These are phyloP conservation scores for Antheraea assamensis DNA, from an alignment of 2,888 invertebrate species.

Conservation along the genomic window DNA sequence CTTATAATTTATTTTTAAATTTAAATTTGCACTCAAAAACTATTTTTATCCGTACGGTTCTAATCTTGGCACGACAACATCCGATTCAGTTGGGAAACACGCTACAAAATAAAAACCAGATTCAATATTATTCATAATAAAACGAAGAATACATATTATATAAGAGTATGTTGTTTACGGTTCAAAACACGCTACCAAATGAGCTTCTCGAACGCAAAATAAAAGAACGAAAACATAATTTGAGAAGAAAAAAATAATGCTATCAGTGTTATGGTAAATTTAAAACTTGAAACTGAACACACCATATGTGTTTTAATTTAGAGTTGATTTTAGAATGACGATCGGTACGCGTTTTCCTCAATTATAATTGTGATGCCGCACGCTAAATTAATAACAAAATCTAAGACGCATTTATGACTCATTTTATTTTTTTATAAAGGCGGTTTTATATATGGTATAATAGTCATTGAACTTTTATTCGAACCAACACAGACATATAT, in stretches of 20 bases:
- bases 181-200: background rate
- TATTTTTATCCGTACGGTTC: constrained; percentile 45
- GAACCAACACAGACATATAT: background rate
- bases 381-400: constrained; percentile 18
- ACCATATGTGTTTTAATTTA: background rate
- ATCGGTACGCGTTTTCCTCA: background rate
- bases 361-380: constrained; percentile 13
- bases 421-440: constrained; percentile 11
- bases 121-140: constrained; percentile 3
- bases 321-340: constrained; percentile 2
- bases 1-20: constrained; percentile 38
- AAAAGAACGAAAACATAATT: background rate
- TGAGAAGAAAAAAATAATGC: background rate
- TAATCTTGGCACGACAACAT: constrained; percentile 41
- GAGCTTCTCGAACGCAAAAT: background rate
- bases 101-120: constrained; percentile 12
- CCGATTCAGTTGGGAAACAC: constrained; percentile 27
- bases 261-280: background rate
- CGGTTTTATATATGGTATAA: background rate
- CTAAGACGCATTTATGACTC: constrained; percentile 4
- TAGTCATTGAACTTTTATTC: constrained; percentile 11
- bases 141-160: constrained; percentile 1
- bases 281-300: background rate
- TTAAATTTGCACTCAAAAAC: constrained; percentile 38
- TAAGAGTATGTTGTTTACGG: background rate